These are phyloP conservation scores for Sphaerodactylus townsendi DNA, from an alignment of 2,113 vertebrate species.

Conservation along the genomic window DNA sequence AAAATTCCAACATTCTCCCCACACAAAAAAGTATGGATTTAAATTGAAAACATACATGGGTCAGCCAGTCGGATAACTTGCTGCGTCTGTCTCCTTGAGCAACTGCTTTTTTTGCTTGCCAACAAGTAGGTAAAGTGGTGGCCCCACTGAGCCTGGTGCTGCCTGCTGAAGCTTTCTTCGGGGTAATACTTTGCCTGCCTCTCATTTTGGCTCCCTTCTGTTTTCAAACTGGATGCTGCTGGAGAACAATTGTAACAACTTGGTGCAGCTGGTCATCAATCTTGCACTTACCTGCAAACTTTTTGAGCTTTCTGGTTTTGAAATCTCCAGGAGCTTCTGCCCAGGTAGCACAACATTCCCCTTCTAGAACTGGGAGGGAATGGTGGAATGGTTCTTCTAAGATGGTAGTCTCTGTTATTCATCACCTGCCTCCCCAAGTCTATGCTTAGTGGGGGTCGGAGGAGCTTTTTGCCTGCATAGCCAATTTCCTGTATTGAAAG, in stretches of 20 bases:
- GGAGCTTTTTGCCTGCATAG: not conserved
- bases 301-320: not conserved
- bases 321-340: not conserved
- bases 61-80: not conserved
- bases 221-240: not conserved
- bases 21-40: too few relatives aligned
- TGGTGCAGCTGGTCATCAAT: not conserved
- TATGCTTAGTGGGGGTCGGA: not conserved
- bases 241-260: not conserved
- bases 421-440: not conserved
- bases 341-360: not conserved
- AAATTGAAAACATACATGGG: too few relatives aligned
- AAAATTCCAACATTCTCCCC: too few relatives aligned
- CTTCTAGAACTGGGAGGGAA: not conserved
- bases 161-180: too few relatives aligned
- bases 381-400: not conserved
- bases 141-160: not conserved
- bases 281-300: too few relatives aligned
- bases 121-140: not conserved
- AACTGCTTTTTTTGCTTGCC: not conserved
- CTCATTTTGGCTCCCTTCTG: not conserved
- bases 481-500: not conserved
- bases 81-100: not conserved
- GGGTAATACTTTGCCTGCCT: not conserved
- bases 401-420: not conserved